Evolutionary conservation across 2,888 invertebrate genomes (phyloP).

Genomic region (Heliconius erato): DNA sequence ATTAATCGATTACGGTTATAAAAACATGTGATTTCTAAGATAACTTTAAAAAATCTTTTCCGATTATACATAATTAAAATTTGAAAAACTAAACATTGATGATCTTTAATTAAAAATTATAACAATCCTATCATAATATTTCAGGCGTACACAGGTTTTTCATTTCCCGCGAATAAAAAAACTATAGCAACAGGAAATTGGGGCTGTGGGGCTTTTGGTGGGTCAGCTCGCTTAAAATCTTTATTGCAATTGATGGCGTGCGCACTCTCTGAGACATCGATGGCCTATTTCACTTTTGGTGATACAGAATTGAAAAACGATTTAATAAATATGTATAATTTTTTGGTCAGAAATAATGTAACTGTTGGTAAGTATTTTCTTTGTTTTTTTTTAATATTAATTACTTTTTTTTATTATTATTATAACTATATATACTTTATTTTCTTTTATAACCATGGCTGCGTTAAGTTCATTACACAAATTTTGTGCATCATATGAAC

Average conservation of each 20-base stretch:
- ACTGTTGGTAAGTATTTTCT: conserved; percentile 84
- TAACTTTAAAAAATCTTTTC: not conserved
- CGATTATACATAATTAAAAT: not conserved
- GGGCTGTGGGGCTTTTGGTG: conserved; percentile 96
- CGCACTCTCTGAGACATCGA: conserved; percentile 84
- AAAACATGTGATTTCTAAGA: too few relatives aligned
- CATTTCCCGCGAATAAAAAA: conserved; percentile 65
- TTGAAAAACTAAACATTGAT: too few relatives aligned
- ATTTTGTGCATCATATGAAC: too few relatives aligned
- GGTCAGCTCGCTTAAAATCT: conserved; percentile 89
- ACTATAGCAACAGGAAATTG: conserved; percentile 96
- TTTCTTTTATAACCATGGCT: too few relatives aligned
- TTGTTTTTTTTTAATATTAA: not conserved
- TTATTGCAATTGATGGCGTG: conserved; percentile 91
- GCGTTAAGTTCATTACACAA: too few relatives aligned
- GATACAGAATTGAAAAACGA: conserved; percentile 88
- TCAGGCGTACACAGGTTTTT: conserved; percentile 40
- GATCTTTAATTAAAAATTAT: not conserved
- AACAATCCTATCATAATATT: not conserved
- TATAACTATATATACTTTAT: too few relatives aligned
- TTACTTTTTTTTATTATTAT: not conserved
- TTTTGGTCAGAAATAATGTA: conserved; percentile 85
- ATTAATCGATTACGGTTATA: too few relatives aligned
- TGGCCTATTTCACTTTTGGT: conserved; percentile 94
- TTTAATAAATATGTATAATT: conserved; percentile 87